Evolutionary conservation across 2,888 invertebrate genomes (phyloP).

Genomic region (Drosophila anceps): DNA sequence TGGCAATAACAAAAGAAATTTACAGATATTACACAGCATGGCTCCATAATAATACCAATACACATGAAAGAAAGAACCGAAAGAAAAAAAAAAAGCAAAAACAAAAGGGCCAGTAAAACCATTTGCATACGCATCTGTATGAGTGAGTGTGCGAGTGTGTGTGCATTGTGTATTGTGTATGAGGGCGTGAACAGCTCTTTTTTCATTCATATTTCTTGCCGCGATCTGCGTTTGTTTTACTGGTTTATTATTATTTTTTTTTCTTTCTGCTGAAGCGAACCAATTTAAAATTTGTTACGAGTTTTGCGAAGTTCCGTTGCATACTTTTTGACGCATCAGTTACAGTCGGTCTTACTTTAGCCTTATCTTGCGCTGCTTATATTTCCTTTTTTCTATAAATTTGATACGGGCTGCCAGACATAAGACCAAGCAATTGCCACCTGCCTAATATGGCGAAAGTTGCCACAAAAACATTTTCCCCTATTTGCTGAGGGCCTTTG

Average conservation of each 20-base stretch:
- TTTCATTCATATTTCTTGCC: conserved; percentile 71
- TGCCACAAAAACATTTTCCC: conserved; percentile 23
- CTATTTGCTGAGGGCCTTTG: conserved; percentile 19
- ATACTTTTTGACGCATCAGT: conserved; percentile 60
- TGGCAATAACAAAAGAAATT: conserved; percentile 81
- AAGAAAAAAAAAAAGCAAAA: conserved; percentile 21
- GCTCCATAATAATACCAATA: conserved; percentile 78
- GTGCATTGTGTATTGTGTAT: conserved; percentile 36
- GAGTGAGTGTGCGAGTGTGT: conserved; percentile 30
- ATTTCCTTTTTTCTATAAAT: conserved; percentile 41
- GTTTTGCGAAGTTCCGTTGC: conserved; percentile 63
- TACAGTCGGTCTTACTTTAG: conserved; percentile 3
- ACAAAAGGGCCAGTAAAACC: conserved; percentile 75
- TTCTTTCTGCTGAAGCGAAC: conserved; percentile 58
- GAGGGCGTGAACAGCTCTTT: conserved; percentile 68
- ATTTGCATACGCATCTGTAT: conserved; percentile 68
- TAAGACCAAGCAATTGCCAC: conserved; percentile 62
- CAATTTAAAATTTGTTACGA: conserved; percentile 80
- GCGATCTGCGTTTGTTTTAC: conserved; percentile 15
- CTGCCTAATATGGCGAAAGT: conserved; percentile 52
- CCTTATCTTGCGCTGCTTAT: conserved; percentile 6
- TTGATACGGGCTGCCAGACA: conserved; percentile 65
- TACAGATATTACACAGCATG: conserved; percentile 81
- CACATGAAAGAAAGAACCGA: conserved; percentile 19
- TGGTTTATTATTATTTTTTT: conserved; percentile 10